Percentiles rank a stretch among this genome's conserved stretches.
Evolutionary conservation across 2,888 invertebrate species (phyloP).

Genomic region (Lasioglossum calceatum): DNA sequence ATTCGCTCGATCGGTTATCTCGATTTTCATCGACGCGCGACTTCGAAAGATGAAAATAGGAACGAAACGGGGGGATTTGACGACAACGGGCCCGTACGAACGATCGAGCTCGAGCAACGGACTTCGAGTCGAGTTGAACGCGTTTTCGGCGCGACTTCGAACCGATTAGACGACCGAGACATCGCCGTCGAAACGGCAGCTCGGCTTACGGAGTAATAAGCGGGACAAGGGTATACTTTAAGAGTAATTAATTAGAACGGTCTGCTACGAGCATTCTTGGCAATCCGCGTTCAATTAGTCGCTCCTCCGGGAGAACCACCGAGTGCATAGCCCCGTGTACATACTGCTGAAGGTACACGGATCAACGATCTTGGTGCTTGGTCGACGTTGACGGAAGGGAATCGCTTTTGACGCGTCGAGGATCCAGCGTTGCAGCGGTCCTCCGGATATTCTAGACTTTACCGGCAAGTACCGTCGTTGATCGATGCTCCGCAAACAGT

Average conservation of each 20-base stretch:
- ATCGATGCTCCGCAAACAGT: conserved; percentile 81
- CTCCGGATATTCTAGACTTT: conserved; percentile 66
- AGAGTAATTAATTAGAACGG: conserved; percentile 53
- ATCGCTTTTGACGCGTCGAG: conserved; percentile 74
- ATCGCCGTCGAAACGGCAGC: conserved; percentile 15
- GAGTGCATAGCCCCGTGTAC: conserved; percentile 39
- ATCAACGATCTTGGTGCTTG: conserved; percentile 64
- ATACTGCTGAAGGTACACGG: conserved; percentile 47
- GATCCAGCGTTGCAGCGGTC: conserved; percentile 65
- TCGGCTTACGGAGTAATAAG: conserved; percentile 40
- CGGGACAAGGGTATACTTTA: conserved; percentile 34
- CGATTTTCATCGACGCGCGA: too few species aligned
- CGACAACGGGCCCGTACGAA: neutral
- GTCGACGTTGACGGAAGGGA: conserved; percentile 64
- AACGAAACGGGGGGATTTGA: neutral
- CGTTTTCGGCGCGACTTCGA: too few species aligned
- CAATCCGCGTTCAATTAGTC: conserved; percentile 48
- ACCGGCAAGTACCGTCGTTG: conserved; percentile 74
- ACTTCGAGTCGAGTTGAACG: neutral
- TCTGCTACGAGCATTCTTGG: conserved; percentile 41
- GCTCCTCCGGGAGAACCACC: conserved; percentile 37
- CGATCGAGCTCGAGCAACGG: neutral
- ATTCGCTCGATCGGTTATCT: too few species aligned
- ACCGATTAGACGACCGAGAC: conserved; percentile 16
- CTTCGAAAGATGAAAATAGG: too few species aligned